Base-by-base conservation (phyloP, 53 echinoderm and acorn worm genomes). In the Paracentrotus lividus region DNA sequence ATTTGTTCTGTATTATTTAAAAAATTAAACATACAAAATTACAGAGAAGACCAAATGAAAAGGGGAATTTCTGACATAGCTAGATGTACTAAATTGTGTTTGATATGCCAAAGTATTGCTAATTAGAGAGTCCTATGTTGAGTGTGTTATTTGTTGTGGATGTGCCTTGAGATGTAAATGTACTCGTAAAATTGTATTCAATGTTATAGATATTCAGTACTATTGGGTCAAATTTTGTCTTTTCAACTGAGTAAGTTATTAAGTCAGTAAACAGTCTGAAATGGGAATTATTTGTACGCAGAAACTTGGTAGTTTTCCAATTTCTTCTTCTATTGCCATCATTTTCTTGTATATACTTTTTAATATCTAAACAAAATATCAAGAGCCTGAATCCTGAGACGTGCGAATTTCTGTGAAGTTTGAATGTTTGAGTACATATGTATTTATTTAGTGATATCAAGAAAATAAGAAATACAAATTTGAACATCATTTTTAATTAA, bases 131-230 rank as follows among this genome's bases (percentile, higher is more conserved):
- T 40, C 36, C 5, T 40, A 18, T 72, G 34, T 69, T 69, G 10
- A 12, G 72, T 67, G 67, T 36, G n/a, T n/a, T n/a, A n/a, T n/a
- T 72, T 72, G 14, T 21, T 72, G 36, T 72, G 0, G 21, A 40
- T 72, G 72, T 72, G 72, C 72, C 72, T 72, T 72, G 36, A 40
- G 40, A 40, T 38, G n/a, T n/a, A n/a, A n/a, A n/a, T 38, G 12
- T 72, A 8, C 72, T 40, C 21, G 72, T 72, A 72, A 21, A 72
- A 5, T 36, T 72, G 72, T 72, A 72, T 40, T 72, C 72, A 36
- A 72, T 15, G 36, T 16, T 72, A 64, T 36, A 72, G 72, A 72
- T 40, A 40, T 32, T 72, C 72, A 72, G 72, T 72, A 72, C 72
- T 72, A 72, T 18, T 5, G 33, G 67, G 32, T 40, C 40, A 72